These are phyloP conservation scores for Phasia obesa DNA, from an alignment of 2,888 invertebrate genomes.

Conservation along the genomic window DNA sequence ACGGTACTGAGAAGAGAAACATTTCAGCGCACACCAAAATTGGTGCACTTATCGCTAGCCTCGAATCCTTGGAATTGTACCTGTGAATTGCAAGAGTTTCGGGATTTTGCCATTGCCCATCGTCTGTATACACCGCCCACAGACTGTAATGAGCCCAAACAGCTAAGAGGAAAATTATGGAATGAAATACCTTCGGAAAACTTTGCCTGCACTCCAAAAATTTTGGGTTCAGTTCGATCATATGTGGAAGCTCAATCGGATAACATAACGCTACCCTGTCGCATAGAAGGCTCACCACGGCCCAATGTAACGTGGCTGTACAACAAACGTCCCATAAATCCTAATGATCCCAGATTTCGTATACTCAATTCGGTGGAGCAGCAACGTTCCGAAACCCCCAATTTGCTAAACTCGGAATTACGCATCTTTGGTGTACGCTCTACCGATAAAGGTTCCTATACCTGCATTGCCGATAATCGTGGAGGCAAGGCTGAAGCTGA, in stretches of 20 bases:
- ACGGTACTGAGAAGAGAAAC: slow-evolving; percentile 87
- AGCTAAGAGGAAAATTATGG: slow-evolving; percentile 88
- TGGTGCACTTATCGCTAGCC: slow-evolving; percentile 89
- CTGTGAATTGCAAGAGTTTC: slow-evolving; percentile 90
- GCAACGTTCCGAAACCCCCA: slow-evolving; percentile 71
- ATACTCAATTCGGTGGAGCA: slow-evolving; percentile 78
- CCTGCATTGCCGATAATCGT: slow-evolving; percentile 91
- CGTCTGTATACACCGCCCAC: slow-evolving; percentile 90
- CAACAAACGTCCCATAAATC: slow-evolving; percentile 79
- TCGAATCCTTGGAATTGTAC: slow-evolving; percentile 95
- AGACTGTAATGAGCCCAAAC: slow-evolving; percentile 87
- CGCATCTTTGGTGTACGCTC: slow-evolving; percentile 86
- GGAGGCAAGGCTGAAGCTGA: slow-evolving; percentile 91
- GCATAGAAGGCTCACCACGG: slow-evolving; percentile 85
- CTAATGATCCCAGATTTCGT: slow-evolving; percentile 77
- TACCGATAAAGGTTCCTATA: slow-evolving; percentile 88
- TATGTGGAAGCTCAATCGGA: slow-evolving; percentile 86
- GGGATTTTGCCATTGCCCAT: slow-evolving; percentile 88
- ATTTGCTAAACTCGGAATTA: slow-evolving; percentile 83
- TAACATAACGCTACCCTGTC: slow-evolving; percentile 89
- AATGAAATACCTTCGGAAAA: slow-evolving; percentile 87
- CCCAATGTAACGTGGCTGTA: slow-evolving; percentile 89
- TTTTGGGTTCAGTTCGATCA: slow-evolving; percentile 83
- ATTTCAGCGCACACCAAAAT: slow-evolving; percentile 86
- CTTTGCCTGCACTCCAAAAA: slow-evolving; percentile 92